Evolutionary conservation across 2,113 vertebrate species (phyloP).

Genomic region (Microcebus griseorufus): DNA sequence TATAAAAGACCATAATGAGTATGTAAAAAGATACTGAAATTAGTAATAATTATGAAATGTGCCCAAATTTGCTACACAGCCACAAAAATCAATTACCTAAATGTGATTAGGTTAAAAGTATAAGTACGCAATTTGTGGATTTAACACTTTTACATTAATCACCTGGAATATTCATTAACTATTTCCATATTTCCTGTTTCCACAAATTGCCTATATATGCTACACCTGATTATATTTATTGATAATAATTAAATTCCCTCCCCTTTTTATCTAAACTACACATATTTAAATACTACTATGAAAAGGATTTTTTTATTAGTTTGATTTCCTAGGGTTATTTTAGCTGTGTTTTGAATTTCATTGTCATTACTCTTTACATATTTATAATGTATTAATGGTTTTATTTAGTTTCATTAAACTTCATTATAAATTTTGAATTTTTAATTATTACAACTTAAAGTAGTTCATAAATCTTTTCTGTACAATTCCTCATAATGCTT

Average conservation of each 20-base stretch:
- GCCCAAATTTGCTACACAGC: background rate
- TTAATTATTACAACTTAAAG: background rate
- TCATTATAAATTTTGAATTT: background rate
- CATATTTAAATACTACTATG: background rate
- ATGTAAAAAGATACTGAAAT: constrained; percentile 29
- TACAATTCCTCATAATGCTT: background rate
- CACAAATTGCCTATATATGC: background rate
- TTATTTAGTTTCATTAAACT: constrained; percentile 7
- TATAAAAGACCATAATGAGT: background rate
- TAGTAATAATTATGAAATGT: background rate
- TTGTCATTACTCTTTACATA: background rate
- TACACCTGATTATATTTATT: constrained; percentile 17
- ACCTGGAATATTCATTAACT: background rate
- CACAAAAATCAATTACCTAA: constrained; percentile 7
- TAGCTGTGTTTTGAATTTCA: background rate
- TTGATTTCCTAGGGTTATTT: background rate
- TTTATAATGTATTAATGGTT: background rate
- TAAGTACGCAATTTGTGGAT: background rate
- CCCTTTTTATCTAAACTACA: background rate
- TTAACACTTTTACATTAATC: background rate
- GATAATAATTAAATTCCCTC: background rate
- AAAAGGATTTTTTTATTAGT: constrained; percentile 31
- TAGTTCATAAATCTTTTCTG: background rate
- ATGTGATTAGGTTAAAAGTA: background rate
- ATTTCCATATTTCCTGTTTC: background rate